Conservation (phyloP, 2,888 invertebrate species). For the Bhutanitis thaidina region DNA sequence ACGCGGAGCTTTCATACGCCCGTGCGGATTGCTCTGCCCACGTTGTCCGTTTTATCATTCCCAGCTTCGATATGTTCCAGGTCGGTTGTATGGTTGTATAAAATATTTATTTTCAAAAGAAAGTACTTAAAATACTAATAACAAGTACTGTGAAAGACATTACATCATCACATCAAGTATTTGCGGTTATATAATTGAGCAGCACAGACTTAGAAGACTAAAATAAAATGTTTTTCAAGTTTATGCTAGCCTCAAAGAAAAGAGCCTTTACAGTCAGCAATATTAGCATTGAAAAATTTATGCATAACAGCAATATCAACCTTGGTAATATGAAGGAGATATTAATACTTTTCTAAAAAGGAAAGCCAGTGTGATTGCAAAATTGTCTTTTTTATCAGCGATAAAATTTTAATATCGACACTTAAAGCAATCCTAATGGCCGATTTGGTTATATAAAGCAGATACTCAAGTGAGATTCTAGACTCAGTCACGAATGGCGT, state of each 20-base stretch:
- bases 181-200: too few relatives aligned
- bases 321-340: background rate
- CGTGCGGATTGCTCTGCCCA: conserved; percentile 42
- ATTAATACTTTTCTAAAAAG: conserved; percentile 5
- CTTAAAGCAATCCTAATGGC: background rate
- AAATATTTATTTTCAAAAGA: too few relatives aligned
- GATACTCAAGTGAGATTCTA: conserved; percentile 5
- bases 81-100: too few relatives aligned
- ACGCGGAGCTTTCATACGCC: conserved; percentile 68
- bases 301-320: background rate
- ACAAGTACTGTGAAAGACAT: too few relatives aligned
- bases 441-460: conserved; percentile 6
- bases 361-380: too few relatives aligned
- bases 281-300: too few relatives aligned
- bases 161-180: too few relatives aligned
- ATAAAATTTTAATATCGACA: conserved; percentile 5
- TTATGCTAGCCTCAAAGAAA: too few relatives aligned
- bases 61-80: conserved; percentile 22
- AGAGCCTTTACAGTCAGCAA: too few relatives aligned
- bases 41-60: conserved; percentile 19
- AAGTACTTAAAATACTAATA: too few relatives aligned
- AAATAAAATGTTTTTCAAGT: too few relatives aligned
- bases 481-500: conserved; percentile 1
- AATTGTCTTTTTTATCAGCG: background rate
- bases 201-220: too few relatives aligned